Evolutionary conservation across 2,113 vertebrate species (phyloP), one percentile per base, ranked within the genome.

Genomic region (Oxyura jamaicensis): DNA sequence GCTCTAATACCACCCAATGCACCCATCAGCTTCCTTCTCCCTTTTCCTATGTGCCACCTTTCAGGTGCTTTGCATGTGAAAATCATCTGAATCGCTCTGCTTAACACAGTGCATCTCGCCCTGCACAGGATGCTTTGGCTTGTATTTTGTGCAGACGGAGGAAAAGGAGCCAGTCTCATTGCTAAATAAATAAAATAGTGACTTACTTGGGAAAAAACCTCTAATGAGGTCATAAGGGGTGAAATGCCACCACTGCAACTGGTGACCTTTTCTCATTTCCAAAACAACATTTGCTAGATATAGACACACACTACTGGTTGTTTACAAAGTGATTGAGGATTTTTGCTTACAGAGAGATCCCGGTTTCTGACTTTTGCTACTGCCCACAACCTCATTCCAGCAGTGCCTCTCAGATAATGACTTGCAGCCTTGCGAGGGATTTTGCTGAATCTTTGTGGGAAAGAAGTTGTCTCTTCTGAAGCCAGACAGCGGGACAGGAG

Each of bases 191-290:
- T 84, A 78, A 85, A 78, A 60, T 2, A 81, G 44, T 26, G 65
- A 41, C 25, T 86, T 75, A 16, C 78, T 80, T 23, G 56, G 56
- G 56, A 85, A 74, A 74, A 89, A 93, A 52, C 79, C 60, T 93
- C 86, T 93, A 92, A 92, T 85, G 93, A 95, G 89, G 93, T 77
- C 66, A 21, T 2, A 12, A n/a, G 14, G 65, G 91, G 41, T 87
- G 89, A 95, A 78, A 93, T 75, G 83, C 69, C 89, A 85, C 44
- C 33, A 8, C 86, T 78, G 83, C 65, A 68, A 62, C 75, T 28
- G 52, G 60, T 82, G 91, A 93, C 86, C 86, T 91, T 90, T 92
- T 58, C 74, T 88, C 60, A 41, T 52, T 83, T 93, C 66, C 89
- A 74, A 41, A 90, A 48, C 89, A 85, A 78, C 89, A 52, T 85